A percentile compares a stretch with the other conserved stretches of the same genome.
Conservation (phyloP, 1,140 invertebrate species). For the Camponotus pennsylvanicus region DNA sequence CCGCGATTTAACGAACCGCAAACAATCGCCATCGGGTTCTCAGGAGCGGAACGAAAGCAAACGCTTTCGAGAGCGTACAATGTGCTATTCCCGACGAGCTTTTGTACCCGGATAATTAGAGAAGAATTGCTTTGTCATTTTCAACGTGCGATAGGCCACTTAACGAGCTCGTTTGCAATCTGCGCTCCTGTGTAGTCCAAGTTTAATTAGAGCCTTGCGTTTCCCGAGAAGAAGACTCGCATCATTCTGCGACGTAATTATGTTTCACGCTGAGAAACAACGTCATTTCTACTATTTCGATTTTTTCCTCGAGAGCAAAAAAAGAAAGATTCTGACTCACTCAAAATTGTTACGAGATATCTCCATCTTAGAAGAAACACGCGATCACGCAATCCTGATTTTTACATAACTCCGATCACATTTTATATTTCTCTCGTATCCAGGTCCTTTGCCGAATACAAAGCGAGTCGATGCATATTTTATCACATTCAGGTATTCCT, state of each 20-base stretch:
- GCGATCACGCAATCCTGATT: background rate
- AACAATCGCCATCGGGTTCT: slow-evolving; percentile 40
- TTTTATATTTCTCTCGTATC: too few relatives aligned
- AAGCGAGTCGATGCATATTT: background rate
- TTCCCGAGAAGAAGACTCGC: background rate
- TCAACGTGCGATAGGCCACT: slow-evolving; percentile 20
- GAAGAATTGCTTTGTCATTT: slow-evolving; percentile 59
- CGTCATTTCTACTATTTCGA: background rate
- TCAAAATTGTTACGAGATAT: background rate
- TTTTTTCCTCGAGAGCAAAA: background rate
- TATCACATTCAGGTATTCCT: background rate
- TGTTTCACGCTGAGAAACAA: background rate
- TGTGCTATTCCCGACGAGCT: background rate
- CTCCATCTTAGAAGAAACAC: background rate
- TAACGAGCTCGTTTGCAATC: slow-evolving; percentile 35
- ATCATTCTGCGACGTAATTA: background rate
- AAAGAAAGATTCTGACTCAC: background rate
- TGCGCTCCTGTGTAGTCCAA: slow-evolving; percentile 2
- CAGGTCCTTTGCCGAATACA: background rate
- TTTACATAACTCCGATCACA: background rate
- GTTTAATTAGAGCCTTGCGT: slow-evolving; percentile 44
- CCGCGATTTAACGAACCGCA: slow-evolving; percentile 9
- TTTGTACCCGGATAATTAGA: slow-evolving; percentile 42
- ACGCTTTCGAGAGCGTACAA: background rate
- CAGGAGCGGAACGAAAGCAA: slow-evolving; percentile 46